Evolutionary conservation across 2,797 vertebrate genomes (phyloP), one percentile per base, ranked within the genome.

Genomic region (Platyrinchus mystaceus): DNA sequence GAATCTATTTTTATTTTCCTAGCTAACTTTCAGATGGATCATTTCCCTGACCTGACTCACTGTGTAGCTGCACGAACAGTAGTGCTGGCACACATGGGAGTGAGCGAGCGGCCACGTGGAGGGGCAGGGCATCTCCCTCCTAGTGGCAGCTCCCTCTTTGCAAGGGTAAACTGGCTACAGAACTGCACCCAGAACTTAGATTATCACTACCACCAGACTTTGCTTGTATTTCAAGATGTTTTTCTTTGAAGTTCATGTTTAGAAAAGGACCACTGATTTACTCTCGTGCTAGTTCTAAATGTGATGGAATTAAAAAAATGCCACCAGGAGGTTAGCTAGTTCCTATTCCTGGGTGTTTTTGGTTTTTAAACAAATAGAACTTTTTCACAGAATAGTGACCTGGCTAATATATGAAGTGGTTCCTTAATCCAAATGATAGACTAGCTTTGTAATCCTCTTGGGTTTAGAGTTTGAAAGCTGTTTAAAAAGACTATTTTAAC

Each of bases 41-140:
- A 28, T 86, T 96, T 94, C 89, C 81, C 70, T 96, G 75, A 74
- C 82, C 87, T 89, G 87, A 82, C 89, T 96, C 81, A 47, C 67
- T 0, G 0, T 58, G 50, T 75, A 71, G 58, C 46, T 95, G 69
- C 77, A 76, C 46, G 76, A 94, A 34, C 80, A 79, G 75, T 18
- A 67, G 75, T 14, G 37, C 80, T 68, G 77, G 69, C 49, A 56
- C 52, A 52, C 30, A 2, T 0, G 2, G 71, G 13, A 41, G 49
- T 23, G 56, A 1, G 3, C 0, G 7, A 89, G 66, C 0, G 0
- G 39, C 55, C 56, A 50, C 0, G 1, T 1, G 7, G 55, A 68
- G 27, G 55, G 76, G 30, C 62, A 82, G 32, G 32, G 21, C 36
- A 36, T 23, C 66, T 76, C 34, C 39, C 10, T 73, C 32, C 49